Conservation (phyloP, 2,888 invertebrate species). For the Eupithecia tripunctaria region DNA sequence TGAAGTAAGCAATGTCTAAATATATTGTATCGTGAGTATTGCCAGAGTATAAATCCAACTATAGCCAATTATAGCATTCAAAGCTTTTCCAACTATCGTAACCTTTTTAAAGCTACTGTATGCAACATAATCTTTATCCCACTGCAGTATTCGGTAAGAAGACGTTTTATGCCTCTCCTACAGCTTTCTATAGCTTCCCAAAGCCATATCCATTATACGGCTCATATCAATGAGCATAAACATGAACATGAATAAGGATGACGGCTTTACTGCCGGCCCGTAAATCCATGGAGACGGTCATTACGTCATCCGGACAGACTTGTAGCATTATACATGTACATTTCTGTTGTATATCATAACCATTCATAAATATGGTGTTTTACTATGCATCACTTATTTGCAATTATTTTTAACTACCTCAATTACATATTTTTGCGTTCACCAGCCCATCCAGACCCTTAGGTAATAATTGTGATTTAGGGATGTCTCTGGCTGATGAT, state of each 20-base stretch:
- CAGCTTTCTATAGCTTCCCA: slow-evolving; percentile 41
- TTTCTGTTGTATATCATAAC: slow-evolving; percentile 13
- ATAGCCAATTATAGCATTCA: no score
- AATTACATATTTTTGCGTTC: no score
- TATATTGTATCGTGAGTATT: no score
- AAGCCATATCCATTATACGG: slow-evolving; percentile 57
- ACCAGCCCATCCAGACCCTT: no score
- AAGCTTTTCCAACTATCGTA: neutral
- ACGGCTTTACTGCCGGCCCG: slow-evolving; percentile 64
- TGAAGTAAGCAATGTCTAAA: no score
- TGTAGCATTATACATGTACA: slow-evolving; percentile 18
- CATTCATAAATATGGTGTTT: slow-evolving; percentile 11
- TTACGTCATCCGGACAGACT: slow-evolving; percentile 48
- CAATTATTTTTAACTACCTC: no score
- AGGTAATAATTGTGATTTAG: no score
- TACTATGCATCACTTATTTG: no score
- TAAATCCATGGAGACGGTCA: slow-evolving; percentile 65
- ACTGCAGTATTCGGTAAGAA: slow-evolving; percentile 47
- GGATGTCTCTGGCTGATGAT: no score
- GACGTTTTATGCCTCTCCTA: slow-evolving; percentile 47
- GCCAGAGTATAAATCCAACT: neutral
- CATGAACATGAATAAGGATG: slow-evolving; percentile 73
- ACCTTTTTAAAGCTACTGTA: slow-evolving; percentile 3
- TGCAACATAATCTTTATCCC: slow-evolving; percentile 45
- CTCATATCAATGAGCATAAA: slow-evolving; percentile 73